Conservation (phyloP, 2,113 vertebrate species). For the Myiozetetes cayanensis region DNA sequence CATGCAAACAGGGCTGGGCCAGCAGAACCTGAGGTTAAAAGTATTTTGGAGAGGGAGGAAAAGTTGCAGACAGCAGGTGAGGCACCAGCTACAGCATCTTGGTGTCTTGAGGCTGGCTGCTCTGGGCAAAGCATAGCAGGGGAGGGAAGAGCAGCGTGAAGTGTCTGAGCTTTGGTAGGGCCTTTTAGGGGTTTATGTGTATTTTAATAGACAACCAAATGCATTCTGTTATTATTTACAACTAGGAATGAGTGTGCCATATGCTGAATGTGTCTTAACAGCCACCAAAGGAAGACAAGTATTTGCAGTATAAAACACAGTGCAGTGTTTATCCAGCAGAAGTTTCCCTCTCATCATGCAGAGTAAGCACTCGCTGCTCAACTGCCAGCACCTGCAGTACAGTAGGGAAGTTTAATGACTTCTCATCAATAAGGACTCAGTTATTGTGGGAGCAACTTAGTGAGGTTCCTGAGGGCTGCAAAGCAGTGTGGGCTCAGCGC, state of each 20-base stretch:
- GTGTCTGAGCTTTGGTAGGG: neutral
- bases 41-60: neutral
- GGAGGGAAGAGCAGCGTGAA: neutral
- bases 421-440: slow-evolving; percentile 20
- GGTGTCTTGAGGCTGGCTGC: neutral
- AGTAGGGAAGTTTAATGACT: neutral
- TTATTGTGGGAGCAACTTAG: neutral
- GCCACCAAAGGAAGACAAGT: slow-evolving; percentile 22
- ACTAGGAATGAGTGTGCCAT: neutral
- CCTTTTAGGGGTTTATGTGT: neutral
- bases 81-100: neutral
- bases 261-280: slow-evolving; percentile 1
- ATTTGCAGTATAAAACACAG: neutral
- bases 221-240: slow-evolving; percentile 48
- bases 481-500: neutral
- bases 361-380: neutral
- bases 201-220: neutral
- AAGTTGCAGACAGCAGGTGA: neutral
- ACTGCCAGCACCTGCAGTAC: neutral
- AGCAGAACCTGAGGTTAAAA: neutral
- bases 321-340: slow-evolving; percentile 23
- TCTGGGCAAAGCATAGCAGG: neutral
- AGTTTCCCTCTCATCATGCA: neutral
- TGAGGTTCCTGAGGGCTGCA: neutral
- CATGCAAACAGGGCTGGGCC: neutral